A percentile compares a stretch with the other conserved stretches of the same genome.
Conservation (phyloP, 2,113 vertebrate genomes). For the Argyrosomus japonicus region DNA sequence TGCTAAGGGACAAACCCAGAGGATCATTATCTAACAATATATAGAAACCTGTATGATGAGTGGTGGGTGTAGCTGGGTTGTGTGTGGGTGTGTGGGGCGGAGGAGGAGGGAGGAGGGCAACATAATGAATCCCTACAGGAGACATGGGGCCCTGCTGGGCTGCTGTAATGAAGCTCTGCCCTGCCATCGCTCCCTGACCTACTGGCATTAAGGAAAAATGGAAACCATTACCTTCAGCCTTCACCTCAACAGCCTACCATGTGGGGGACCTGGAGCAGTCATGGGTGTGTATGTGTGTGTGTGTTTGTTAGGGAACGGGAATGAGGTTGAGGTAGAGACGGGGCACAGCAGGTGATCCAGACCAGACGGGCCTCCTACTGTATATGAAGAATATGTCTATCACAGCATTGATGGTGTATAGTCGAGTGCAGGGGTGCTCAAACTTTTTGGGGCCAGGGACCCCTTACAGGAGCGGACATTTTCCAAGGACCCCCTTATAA, state of each 20-base stretch:
- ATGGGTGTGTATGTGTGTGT: constrained; percentile 1
- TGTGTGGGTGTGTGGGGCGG: background rate
- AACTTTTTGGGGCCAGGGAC: too few relatives aligned
- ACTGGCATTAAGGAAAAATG: constrained; percentile 84
- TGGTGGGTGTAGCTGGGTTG: constrained; percentile 12
- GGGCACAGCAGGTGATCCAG: constrained; percentile 32
- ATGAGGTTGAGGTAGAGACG: background rate
- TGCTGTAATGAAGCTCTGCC: constrained; percentile 85
- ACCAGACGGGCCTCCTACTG: constrained; percentile 35
- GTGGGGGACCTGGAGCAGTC: constrained; percentile 30
- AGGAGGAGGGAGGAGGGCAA: constrained; percentile 55
- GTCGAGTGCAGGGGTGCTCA: background rate
- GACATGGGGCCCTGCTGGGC: constrained; percentile 83
- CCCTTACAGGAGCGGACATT: too few relatives aligned
- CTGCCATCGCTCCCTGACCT: constrained; percentile 85
- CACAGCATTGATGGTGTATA: constrained; percentile 18
- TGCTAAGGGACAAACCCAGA: constrained; percentile 11
- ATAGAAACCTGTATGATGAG: constrained; percentile 46
- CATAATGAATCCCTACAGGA: constrained; percentile 86
- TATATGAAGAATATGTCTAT: constrained; percentile 46
- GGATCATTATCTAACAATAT: constrained; percentile 43
- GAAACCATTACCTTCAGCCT: constrained; percentile 80
- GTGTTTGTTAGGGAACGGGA: constrained; percentile 8
- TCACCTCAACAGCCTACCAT: constrained; percentile 59
- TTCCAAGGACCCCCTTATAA: too few relatives aligned